Evolutionary conservation across 2,888 invertebrate genomes (phyloP).

Genomic region (Trilocha varians): DNA sequence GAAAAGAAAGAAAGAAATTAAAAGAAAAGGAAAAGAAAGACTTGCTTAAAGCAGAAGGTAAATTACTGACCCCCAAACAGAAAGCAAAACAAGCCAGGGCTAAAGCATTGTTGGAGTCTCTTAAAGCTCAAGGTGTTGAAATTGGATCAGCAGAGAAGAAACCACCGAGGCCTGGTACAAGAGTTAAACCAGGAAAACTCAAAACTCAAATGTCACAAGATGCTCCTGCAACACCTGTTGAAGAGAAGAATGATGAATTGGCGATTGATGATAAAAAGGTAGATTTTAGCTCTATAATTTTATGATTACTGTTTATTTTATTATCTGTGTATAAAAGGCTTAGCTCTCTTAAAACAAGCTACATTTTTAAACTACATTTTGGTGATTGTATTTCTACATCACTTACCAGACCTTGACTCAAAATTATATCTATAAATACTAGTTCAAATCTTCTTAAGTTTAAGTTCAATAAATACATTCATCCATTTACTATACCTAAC

Average conservation of each 20-base stretch:
- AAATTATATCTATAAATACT: no score
- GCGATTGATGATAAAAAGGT: conserved; percentile 70
- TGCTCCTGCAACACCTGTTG: conserved; percentile 58
- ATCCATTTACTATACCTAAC: no score
- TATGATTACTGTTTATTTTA: neutral
- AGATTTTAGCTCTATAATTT: conserved; percentile 6
- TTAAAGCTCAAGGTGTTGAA: conserved; percentile 91
- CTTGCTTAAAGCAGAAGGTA: conserved; percentile 96
- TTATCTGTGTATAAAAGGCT: no score
- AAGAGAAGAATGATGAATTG: conserved; percentile 62
- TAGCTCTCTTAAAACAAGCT: no score
- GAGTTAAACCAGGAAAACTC: conserved; percentile 80
- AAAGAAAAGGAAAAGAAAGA: conserved; percentile 95
- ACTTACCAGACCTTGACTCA: no score
- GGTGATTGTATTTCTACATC: no score
- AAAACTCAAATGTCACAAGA: conserved; percentile 77
- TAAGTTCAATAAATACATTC: no score
- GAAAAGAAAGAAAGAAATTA: conserved; percentile 89
- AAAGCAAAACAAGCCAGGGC: conserved; percentile 92
- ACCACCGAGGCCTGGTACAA: conserved; percentile 79
- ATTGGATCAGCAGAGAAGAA: conserved; percentile 81
- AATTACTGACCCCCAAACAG: conserved; percentile 93
- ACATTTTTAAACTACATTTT: no score
- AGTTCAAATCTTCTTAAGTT: no score
- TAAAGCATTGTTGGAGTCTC: conserved; percentile 88